A percentile compares a stretch with the other conserved stretches of the same genome.
phyloP scores from a whole-genome alignment of 2,113 vertebrate genomes.

The Rhea americana region DNA sequence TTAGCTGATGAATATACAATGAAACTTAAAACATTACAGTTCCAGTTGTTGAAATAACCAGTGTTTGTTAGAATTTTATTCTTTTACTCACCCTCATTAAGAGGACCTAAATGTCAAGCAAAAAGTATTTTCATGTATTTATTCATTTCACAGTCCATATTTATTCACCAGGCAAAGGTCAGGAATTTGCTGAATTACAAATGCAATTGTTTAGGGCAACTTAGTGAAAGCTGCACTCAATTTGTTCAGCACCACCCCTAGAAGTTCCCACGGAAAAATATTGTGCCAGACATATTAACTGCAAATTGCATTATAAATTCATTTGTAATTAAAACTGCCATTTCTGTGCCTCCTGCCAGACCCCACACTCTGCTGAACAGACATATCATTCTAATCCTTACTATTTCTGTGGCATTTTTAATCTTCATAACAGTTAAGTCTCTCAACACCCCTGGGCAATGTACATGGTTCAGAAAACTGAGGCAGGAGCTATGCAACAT shows the following conservation, averaged over 20 bases:
- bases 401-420: background rate
- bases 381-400: background rate
- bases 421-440: background rate
- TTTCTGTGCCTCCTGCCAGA: constrained; percentile 47
- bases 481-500: background rate
- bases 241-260: constrained; percentile 17
- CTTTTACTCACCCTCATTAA: background rate
- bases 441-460: background rate
- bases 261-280: constrained; percentile 12
- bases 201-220: constrained; percentile 27
- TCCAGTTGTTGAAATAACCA: constrained; percentile 22
- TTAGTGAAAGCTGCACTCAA: constrained; percentile 23
- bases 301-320: constrained; percentile 47
- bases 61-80: background rate
- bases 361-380: constrained; percentile 22
- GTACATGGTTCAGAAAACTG: background rate
- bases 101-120: constrained; percentile 39
- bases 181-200: constrained; percentile 37
- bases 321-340: constrained; percentile 52
- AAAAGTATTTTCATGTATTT: background rate
- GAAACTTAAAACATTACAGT: background rate
- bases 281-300: background rate
- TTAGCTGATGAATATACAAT: constrained; percentile 26
- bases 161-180: constrained; percentile 40
- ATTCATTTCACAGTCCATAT: constrained; percentile 25